Conservation (phyloP, 2,888 invertebrate genomes). For the Hermaeophaga mercurialis region DNA sequence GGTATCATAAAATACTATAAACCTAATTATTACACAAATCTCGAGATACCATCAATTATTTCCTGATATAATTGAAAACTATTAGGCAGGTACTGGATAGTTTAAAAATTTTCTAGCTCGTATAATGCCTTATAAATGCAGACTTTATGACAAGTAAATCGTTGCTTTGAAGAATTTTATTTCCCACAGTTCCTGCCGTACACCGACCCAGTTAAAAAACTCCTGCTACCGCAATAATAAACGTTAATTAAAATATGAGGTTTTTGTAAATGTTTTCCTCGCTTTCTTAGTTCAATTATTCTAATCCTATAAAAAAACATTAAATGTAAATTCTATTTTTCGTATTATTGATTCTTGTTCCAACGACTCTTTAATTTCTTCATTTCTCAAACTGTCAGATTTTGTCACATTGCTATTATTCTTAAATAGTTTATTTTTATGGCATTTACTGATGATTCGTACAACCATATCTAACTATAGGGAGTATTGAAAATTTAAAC, state of each 20-base stretch:
- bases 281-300: too few relatives aligned
- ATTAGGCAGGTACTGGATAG: background rate
- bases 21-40: constrained; percentile 1
- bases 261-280: too few relatives aligned
- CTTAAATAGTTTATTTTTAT: too few relatives aligned
- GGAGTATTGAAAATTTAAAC: too few relatives aligned
- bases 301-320: too few relatives aligned
- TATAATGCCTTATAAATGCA: constrained; percentile 3
- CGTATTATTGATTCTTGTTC: too few relatives aligned
- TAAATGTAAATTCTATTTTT: too few relatives aligned
- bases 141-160: constrained; percentile 10
- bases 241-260: background rate
- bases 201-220: background rate
- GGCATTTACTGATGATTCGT: too few relatives aligned
- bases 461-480: too few relatives aligned
- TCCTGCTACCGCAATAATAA: constrained; percentile 1
- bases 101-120: background rate
- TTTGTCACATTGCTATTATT: too few relatives aligned
- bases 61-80: constrained; percentile 3
- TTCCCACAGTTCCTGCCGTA: constrained; percentile 3
- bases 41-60: constrained; percentile 1
- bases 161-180: background rate
- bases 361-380: too few relatives aligned
- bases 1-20: background rate
- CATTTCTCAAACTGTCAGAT: too few relatives aligned